Evolutionary conservation across 2,113 vertebrate genomes (phyloP).

Genomic region (Cyrtonyx montezumae): DNA sequence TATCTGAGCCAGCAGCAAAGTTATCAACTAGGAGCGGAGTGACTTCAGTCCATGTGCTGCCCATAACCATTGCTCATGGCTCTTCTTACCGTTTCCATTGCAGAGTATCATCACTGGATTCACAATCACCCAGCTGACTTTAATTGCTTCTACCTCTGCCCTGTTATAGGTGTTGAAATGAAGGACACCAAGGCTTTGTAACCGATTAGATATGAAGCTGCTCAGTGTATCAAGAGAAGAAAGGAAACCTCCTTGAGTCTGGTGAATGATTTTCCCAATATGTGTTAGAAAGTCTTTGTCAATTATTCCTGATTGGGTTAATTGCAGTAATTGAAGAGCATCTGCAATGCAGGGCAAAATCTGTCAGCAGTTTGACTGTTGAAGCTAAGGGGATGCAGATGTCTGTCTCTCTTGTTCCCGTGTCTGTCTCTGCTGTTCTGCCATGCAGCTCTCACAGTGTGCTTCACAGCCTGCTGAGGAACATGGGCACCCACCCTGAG

Average conservation of each 20-base stretch:
- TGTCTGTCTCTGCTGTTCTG: constrained; percentile 6
- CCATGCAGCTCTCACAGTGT: neutral
- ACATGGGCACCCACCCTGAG: neutral
- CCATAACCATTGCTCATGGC: neutral
- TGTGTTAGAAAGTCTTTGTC: constrained; percentile 39
- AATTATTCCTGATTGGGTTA: constrained; percentile 52
- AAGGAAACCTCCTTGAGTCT: neutral
- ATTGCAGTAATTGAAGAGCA: constrained; percentile 23
- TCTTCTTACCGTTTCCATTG: constrained; percentile 47
- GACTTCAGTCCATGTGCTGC: neutral
- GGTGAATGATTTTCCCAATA: neutral
- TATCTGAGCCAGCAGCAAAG: neutral
- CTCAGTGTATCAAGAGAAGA: neutral
- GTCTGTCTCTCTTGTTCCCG: neutral
- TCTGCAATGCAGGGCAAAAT: constrained; percentile 44
- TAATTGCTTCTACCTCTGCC: neutral
- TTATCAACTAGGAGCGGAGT: neutral
- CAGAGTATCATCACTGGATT: neutral
- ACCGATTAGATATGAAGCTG: constrained; percentile 3
- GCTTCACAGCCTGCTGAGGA: neutral
- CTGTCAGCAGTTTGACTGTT: constrained; percentile 19
- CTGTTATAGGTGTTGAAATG: neutral
- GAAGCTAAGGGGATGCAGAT: constrained; percentile 1
- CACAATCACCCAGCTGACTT: neutral
- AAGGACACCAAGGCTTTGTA: neutral